Base-by-base conservation (phyloP, 2,888 invertebrate genomes). In the Piscicola geometra region DNA sequence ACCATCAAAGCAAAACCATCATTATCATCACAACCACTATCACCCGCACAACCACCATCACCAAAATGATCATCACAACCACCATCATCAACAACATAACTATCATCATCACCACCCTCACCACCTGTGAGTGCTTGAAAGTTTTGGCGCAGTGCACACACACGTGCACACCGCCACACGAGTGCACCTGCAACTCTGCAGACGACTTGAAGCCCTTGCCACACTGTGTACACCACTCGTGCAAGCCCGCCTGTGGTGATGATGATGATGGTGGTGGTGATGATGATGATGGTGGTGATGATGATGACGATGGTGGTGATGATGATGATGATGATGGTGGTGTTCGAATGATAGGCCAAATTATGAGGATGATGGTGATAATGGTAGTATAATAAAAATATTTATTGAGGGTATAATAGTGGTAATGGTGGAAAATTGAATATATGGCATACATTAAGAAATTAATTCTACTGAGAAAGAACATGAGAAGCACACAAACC, bases 71-170 rank as follows among this genome's bases (percentile, higher is more conserved):
- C 33, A 1, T 47, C 52, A 5, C 21, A 12, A 2, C 1, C 18
- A 1, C 33, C 28, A 18, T 32, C 28, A 12, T 33, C 32, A 25
- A 18, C 36, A 1, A 30, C 41, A 41, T 21, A 28, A 30, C 21
- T 18, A 28, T 32, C 33, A 1, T 47, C 52, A 5, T n/a, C n/a
- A 2, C 1, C 18, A 1, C 33, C 28, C 1, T 32, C 28, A 12
- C 18, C 32, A 71, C 71, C 33, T 71, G 71, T 52, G 41, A 30
- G 30, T 71, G 71, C 28, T 50, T 47, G 71, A 41, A 71, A 1
- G 25, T 25, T 47, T 36, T 32, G 30, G n/a, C 18, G 0, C 35
- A 36, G 32, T 28, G 30, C 0, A 69, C 15, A 69, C 15, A 69
- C 36, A 69, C 0, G 32, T 41, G 30, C 0, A 69, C 33, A 28